Base-by-base conservation (phyloP, 2,113 vertebrate genomes). In the Centropus unirufus region DNA sequence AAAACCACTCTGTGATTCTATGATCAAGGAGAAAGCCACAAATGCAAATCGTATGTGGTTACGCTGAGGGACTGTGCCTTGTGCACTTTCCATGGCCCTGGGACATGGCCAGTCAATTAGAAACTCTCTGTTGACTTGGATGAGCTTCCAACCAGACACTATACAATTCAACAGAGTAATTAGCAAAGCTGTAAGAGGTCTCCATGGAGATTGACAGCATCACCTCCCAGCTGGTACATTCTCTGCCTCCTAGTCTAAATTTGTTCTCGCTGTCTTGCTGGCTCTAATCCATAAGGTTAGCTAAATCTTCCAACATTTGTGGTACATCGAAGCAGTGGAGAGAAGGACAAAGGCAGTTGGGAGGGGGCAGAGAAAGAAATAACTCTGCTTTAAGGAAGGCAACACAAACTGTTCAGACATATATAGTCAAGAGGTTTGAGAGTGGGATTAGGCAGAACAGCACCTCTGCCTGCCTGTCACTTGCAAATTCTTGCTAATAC, bases 401-500 rank as follows among this genome's bases (percentile, higher is more conserved):
- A 82, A 42, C 89, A 94, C 62, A 92, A 95, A 87, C 68, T 72
- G 77, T 83, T 95, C 76, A 91, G 87, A 83, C 93, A 95, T 64
- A 88, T 58, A 78, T 44, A 95, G 91, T 23, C 87, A 72, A 49
- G 82, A 86, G 89, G 91, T 97, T 87, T 0, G 62, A 91, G 91
- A 92, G 75, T 52, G 47, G 92, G 92, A 97, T 97, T 97, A 97
- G 82, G 87, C 83, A 91, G 95, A 95, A 61, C 87, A 94, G 96
- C 96, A 90, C 95, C 97, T 97, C 95, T 96, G 96, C 92, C 92
- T 96, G 96, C 96, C 96, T 97, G 96, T 97, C 96, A 96, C 97
- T 94, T 95, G 95, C 90, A 97, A 97, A 97, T 97, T 96, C 95
- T 97, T 97, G 86, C 83, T 97, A 91, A 92, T 96, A 93, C 96